Conservation (phyloP, 2,797 vertebrate genomes). For the Anableps anableps region DNA sequence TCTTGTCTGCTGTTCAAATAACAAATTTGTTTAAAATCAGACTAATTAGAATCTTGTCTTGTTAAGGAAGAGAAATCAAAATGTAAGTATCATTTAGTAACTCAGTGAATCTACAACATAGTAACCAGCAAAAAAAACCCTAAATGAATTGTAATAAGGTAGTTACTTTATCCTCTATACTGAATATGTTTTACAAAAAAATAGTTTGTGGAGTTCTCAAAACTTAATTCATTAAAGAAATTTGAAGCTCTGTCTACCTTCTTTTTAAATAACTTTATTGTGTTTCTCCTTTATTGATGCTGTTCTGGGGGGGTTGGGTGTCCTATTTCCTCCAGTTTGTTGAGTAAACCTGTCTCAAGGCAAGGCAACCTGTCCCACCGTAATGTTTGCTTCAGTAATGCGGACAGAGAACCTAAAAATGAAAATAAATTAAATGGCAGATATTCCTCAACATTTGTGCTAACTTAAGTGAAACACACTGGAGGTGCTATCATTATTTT, state of each 20-base stretch:
- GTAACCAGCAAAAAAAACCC: neutral
- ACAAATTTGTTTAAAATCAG: constrained; percentile 35
- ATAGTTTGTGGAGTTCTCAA: neutral
- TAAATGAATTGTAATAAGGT: neutral
- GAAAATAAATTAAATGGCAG: neutral
- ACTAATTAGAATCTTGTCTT: constrained; percentile 3
- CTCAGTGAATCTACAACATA: neutral
- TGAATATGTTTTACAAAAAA: neutral
- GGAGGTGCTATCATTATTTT: neutral
- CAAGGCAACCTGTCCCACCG: neutral
- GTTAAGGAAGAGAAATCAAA: neutral
- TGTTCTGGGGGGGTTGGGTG: too few relatives aligned
- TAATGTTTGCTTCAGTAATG: neutral
- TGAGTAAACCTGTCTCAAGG: too few relatives aligned
- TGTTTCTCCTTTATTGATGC: neutral
- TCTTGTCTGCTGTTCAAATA: constrained; percentile 9
- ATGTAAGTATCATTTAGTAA: neutral
- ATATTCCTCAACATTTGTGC: neutral
- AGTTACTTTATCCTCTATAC: neutral
- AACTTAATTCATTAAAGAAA: neutral
- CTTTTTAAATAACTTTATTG: constrained; percentile 16
- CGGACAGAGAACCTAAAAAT: neutral
- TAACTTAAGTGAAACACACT: neutral
- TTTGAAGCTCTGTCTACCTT: neutral
- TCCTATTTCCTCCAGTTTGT: too few relatives aligned